Conservation (phyloP, 2,113 vertebrate species). For the Sisor rabdophorus region DNA sequence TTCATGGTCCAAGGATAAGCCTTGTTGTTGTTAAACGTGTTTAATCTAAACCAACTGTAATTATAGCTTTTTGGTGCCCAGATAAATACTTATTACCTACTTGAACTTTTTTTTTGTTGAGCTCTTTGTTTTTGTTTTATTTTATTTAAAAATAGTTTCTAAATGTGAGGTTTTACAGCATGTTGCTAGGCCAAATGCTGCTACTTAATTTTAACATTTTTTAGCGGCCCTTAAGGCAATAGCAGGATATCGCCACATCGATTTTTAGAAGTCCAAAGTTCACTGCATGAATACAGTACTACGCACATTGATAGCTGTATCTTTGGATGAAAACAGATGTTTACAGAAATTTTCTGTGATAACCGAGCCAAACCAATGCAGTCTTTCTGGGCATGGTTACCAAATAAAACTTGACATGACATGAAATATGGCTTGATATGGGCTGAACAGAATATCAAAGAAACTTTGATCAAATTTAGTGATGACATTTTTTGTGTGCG, state of each 20-base stretch:
- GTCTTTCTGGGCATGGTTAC: not conserved
- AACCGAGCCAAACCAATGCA: not conserved
- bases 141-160: not conserved
- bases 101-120: too few species aligned
- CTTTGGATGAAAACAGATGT: constrained; percentile 12
- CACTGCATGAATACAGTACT: not conserved
- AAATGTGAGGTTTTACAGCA: not conserved
- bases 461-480: not conserved
- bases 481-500: not conserved
- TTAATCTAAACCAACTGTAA: too few species aligned
- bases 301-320: not conserved
- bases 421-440: constrained; percentile 2
- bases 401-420: not conserved
- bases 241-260: not conserved
- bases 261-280: constrained; percentile 13
- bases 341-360: constrained; percentile 2
- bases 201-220: not conserved
- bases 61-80: too few species aligned
- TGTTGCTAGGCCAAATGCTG: too few species aligned
- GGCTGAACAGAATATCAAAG: not conserved
- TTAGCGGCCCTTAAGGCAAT: constrained; percentile 5
- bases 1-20: too few species aligned
- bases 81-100: too few species aligned
- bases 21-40: too few species aligned
- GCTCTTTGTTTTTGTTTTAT: not conserved